These are phyloP conservation scores for Epinephelus cyanopodus DNA, from an alignment of 2,113 vertebrate genomes.

Conservation along the genomic window DNA sequence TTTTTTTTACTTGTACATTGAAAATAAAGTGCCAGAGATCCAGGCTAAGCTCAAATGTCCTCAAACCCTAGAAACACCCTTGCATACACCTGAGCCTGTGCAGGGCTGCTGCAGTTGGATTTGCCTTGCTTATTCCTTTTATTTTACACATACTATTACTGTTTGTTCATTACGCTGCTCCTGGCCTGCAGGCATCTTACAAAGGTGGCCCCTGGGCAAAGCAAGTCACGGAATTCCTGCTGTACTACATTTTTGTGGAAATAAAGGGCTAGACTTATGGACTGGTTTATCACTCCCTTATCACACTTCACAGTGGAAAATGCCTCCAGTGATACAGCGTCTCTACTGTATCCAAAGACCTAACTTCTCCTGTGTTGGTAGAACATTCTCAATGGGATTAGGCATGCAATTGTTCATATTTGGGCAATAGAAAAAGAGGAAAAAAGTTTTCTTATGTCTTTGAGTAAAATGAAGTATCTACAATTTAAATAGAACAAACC, in stretches of 20 bases:
- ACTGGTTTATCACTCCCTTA: neutral
- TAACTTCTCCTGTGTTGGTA: neutral
- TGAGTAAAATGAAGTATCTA: rapidly evolving
- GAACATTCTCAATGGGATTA: neutral
- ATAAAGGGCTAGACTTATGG: neutral
- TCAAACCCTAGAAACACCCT: no score
- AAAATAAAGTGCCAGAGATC: no score
- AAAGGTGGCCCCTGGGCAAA: no score
- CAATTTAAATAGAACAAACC: slow-evolving; percentile 78
- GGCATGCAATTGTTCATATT: neutral
- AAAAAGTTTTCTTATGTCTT: neutral
- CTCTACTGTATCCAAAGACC: neutral
- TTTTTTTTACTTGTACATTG: no score
- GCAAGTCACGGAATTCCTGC: no score
- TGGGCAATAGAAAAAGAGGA: neutral
- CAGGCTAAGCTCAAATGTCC: no score
- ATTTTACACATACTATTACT: no score
- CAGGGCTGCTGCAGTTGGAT: no score
- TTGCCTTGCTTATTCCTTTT: no score
- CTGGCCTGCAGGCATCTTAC: no score
- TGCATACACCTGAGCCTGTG: no score
- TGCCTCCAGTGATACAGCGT: neutral
- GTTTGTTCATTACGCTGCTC: no score
- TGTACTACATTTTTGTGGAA: neutral
- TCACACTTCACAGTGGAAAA: neutral